These are phyloP conservation scores for Atta cephalotes DNA, from an alignment of 1,140 invertebrate genomes.

Conservation along the genomic window DNA sequence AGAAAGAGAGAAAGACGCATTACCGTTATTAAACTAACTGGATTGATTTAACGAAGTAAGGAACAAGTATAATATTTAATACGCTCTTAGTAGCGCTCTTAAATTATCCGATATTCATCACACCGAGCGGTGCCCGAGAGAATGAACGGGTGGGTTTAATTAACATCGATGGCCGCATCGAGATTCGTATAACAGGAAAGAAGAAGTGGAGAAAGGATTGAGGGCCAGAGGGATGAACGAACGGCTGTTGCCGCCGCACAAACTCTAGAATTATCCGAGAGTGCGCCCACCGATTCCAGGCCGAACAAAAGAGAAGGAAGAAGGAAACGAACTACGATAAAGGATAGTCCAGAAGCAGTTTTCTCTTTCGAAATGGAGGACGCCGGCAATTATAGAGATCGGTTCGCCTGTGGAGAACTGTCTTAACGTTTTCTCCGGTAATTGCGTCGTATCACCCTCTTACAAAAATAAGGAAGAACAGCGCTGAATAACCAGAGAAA, in stretches of 20 bases:
- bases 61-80: slow-evolving; percentile 55
- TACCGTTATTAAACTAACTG: background rate
- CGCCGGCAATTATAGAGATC: slow-evolving; percentile 68
- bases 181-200: slow-evolving; percentile 13
- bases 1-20: background rate
- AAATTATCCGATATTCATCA: slow-evolving; percentile 55
- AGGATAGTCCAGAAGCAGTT: slow-evolving; percentile 36
- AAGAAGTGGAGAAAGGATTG: no score
- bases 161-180: slow-evolving; percentile 56
- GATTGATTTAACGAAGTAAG: slow-evolving; percentile 37
- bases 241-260: slow-evolving; percentile 24
- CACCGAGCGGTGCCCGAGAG: background rate
- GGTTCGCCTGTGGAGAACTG: slow-evolving; percentile 56
- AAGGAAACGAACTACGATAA: slow-evolving; percentile 45
- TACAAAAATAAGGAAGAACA: slow-evolving; percentile 54
- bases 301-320: slow-evolving; percentile 14
- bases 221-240: background rate
- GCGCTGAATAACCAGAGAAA: slow-evolving; percentile 2
- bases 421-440: slow-evolving; percentile 70
- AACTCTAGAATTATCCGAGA: slow-evolving; percentile 44
- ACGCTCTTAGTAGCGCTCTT: slow-evolving; percentile 31
- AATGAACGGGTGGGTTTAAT: slow-evolving; percentile 33
- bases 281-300: slow-evolving; percentile 7
- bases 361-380: background rate
- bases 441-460: slow-evolving; percentile 66